phyloP scores from a whole-genome alignment of 2,888 invertebrate genomes.

The Coelopa pilipes region DNA sequence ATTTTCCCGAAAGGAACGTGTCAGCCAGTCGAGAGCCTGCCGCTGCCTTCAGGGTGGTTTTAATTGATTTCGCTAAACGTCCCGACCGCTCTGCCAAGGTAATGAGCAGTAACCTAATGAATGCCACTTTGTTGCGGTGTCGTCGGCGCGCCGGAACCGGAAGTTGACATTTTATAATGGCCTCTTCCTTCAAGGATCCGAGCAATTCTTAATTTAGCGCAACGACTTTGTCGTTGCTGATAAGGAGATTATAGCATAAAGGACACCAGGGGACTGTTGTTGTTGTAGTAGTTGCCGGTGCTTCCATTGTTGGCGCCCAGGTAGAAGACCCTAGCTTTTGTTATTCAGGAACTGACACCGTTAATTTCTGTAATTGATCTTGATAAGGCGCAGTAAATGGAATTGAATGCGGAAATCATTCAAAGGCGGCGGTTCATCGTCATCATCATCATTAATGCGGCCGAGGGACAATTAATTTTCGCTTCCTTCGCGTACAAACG shows the following conservation, averaged over 20 bases:
- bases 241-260: conserved; percentile 1
- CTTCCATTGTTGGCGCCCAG: too few species aligned
- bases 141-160: not conserved
- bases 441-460: too few species aligned
- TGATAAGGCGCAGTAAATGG: not conserved
- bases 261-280: not conserved
- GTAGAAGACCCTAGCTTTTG: not conserved
- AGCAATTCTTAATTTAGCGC: not conserved
- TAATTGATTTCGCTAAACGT: too few species aligned
- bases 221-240: not conserved
- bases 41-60: too few species aligned
- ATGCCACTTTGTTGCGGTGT: too few species aligned
- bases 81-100: too few species aligned
- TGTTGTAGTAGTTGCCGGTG: too few species aligned
- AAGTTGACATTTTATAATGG: not conserved
- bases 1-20: too few species aligned
- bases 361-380: conserved; percentile 9
- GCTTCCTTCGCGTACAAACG: too few species aligned
- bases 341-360: not conserved
- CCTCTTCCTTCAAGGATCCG: not conserved
- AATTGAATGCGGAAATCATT: not conserved
- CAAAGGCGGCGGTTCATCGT: not conserved
- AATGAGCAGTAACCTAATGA: too few species aligned
- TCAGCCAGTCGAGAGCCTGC: too few species aligned
- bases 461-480: too few species aligned